phyloP scores from a whole-genome alignment of 2,113 vertebrate species.

The Pseudopipra pipra region DNA sequence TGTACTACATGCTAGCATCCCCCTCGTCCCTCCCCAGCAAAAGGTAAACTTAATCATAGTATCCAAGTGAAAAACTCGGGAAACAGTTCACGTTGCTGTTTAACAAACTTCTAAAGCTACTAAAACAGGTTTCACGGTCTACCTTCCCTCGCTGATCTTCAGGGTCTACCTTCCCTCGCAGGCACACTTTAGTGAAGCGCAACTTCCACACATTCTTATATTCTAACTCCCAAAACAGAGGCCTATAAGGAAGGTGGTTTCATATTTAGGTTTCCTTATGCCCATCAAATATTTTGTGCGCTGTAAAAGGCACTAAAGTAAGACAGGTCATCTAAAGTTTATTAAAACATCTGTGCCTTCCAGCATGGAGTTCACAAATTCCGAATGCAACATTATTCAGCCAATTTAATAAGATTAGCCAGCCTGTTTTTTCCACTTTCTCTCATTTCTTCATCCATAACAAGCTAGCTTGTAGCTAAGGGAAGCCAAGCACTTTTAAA shows the following conservation, averaged over 20 bases:
- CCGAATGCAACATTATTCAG: slow-evolving; percentile 49
- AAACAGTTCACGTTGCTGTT: not conserved
- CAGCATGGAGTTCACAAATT: not conserved
- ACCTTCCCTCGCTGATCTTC: not conserved
- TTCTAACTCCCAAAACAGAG: not conserved
- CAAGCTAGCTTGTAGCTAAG: slow-evolving; percentile 42
- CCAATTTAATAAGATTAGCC: slow-evolving; percentile 60
- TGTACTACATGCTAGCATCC: not conserved
- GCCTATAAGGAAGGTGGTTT: not conserved
- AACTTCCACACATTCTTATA: not conserved
- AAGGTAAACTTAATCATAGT: not conserved
- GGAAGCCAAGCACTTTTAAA: slow-evolving; percentile 49
- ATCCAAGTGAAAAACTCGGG: not conserved
- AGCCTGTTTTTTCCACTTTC: slow-evolving; percentile 38
- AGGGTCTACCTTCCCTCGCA: not conserved
- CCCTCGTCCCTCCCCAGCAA: accelerated
- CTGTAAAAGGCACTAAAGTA: not conserved
- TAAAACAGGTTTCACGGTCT: not conserved
- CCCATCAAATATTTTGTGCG: not conserved
- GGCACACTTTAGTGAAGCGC: not conserved
- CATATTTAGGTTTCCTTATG: not conserved
- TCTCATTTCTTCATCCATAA: slow-evolving; percentile 42
- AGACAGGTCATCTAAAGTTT: slow-evolving; percentile 30
- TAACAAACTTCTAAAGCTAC: not conserved
- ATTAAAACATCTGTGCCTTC: slow-evolving; percentile 30